These are phyloP conservation scores for Crocallis elinguaria DNA, from an alignment of 2,888 invertebrate species.

Conservation along the genomic window DNA sequence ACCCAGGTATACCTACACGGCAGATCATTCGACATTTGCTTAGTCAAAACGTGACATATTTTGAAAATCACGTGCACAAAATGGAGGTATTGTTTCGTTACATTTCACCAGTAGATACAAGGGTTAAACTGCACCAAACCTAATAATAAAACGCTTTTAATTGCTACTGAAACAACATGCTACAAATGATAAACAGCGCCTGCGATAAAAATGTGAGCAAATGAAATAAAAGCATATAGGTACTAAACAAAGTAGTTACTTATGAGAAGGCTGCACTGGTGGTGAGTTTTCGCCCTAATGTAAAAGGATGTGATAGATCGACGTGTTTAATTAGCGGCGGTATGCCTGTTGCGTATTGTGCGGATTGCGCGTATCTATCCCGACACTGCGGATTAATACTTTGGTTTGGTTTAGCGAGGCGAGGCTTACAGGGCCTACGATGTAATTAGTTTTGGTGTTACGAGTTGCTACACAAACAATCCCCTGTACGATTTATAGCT, in stretches of 20 bases:
- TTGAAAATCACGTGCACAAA: conserved; percentile 8
- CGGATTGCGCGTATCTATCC: conserved; percentile 38
- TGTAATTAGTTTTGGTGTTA: conserved; percentile 57
- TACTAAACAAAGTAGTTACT: neutral
- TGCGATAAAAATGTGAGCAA: neutral
- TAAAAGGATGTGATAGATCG: conserved; percentile 34
- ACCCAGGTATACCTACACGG: too few species aligned
- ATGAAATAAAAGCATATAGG: too few species aligned
- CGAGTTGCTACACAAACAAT: conserved; percentile 46
- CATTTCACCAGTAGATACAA: neutral
- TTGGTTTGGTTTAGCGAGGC: conserved; percentile 50
- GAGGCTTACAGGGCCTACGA: conserved; percentile 54
- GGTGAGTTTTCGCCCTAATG: conserved; percentile 17
- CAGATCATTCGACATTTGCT: too few species aligned
- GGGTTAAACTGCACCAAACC: neutral
- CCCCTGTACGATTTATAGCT: conserved; percentile 30
- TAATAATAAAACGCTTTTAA: neutral
- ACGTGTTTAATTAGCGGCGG: conserved; percentile 39
- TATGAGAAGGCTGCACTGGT: neutral
- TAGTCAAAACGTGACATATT: conserved; percentile 10
- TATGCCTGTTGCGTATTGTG: conserved; percentile 39
- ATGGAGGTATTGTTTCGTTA: conserved; percentile 10
- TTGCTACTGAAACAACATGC: too few species aligned
- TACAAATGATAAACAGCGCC: neutral
- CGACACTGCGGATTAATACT: conserved; percentile 50